Base-by-base conservation (phyloP, 1,140 invertebrate genomes). In the Himalopsyche phryganea region DNA sequence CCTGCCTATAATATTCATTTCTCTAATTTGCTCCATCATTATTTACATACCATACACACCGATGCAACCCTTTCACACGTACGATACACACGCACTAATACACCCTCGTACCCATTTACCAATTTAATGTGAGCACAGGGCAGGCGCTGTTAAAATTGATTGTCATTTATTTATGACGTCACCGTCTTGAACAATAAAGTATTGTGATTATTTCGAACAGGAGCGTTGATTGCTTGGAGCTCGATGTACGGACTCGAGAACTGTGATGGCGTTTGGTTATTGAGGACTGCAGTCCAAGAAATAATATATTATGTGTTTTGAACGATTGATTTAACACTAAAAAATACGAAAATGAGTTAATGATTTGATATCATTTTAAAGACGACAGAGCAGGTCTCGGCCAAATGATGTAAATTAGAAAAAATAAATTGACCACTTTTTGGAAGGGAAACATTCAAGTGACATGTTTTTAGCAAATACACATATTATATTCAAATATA, bases 161-260 rank as follows among this genome's bases (percentile, higher is more conserved):
- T 54, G 51, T 45, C 51, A 28, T 44, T 54, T 45, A 54, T 15
- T 41, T 6, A 18, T 54, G 51, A 54, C 51, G 51, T 54, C 51
- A 54, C 10, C 51, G 19, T n/a, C 6, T 23, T 36, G 17, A n/a
- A 14, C 35, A 17, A 52, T 38, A 17, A 41, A 40, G 50, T 19
- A 17, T 52, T 17, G 50, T 52, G 50, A 52, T 52, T 52, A 38
- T 28, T 35, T 33, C 28, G 15, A 28, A 28, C 33, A 50, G 28
- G 36, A 50, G 48, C 36, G 48, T 50, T 47, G 45, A 47, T 47
- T 19, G 20, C 45, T 11, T 18, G 15, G n/a, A 47, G 23, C 32
- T 47, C 15, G 18, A 47, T 20, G 23, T 9, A 28, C 23, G 23
- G 23, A 28, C 3, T 28, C 23, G 5, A 28, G 32, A 32, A 20